Base-by-base conservation (phyloP, 2,113 vertebrate species). In the Urocolius indicus region DNA sequence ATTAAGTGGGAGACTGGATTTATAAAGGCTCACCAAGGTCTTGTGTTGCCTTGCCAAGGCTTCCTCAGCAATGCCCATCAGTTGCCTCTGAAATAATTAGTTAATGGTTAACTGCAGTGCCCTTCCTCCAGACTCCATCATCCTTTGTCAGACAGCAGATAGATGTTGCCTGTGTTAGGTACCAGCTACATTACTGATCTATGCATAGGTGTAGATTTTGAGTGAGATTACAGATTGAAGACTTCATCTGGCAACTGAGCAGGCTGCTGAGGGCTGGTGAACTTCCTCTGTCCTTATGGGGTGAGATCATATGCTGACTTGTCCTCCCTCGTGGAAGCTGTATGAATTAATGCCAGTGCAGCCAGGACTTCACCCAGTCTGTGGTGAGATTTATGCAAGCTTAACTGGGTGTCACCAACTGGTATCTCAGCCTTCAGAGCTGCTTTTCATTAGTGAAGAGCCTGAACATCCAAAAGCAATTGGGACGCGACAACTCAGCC, bases 1-100 rank as follows among this genome's bases (percentile, higher is more conserved):
- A 88, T 55, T 87, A 95, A 94, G 57, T 34, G 30, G 69, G 69
- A 96, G 76, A 83, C 83, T 48, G 90, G 71, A n/a, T n/a, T n/a
- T n/a, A n/a, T n/a, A n/a, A 41, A 41, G 38, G 38, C 9, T 41
- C 38, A 41, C 9, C 38, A 41, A 41, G 38, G 38, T 41, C 38
- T 41, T 41, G 38, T 41, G 38, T 41, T 41, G 38, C 38, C 38
- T 41, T 41, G 38, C 38, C 38, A 41, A 41, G 38, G 38, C 38
- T 12, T 41, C 38, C 38, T 41, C 38, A 41, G 38, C 38, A 41
- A 41, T 41, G 38, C 38, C 38, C 38, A 41, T 41, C 38, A 41
- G 38, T 41, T 41, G 38, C 38, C 38, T 41, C 38, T 41, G 12
- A 84, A 95, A 49, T 78, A 91, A 79, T 83, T 73, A 67, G 19